Percentiles rank a stretch among this genome's conserved stretches.
Conservation (phyloP, 2,113 vertebrate species). For the Tretioscincus oriximinensis region DNA sequence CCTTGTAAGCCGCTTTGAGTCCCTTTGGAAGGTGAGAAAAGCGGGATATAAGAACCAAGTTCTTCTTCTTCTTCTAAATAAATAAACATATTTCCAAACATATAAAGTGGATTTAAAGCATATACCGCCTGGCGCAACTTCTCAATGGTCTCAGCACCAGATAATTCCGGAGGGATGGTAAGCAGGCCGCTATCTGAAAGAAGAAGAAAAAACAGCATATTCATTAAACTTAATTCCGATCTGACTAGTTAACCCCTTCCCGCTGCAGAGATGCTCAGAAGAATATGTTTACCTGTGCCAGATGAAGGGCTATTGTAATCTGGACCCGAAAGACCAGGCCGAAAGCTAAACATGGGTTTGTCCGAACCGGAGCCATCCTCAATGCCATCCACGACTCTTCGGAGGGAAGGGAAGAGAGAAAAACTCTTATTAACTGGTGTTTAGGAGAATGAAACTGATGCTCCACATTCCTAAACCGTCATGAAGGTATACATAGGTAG, state of each 20-base stretch:
- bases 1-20: no score
- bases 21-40: no score
- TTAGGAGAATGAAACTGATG: not conserved
- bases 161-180: constrained; percentile 56
- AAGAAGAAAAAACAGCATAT: not conserved
- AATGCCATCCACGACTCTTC: constrained; percentile 71
- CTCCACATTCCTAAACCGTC: not conserved
- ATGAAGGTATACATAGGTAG: not conserved
- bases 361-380: constrained; percentile 62
- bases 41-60: no score
- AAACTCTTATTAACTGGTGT: not conserved
- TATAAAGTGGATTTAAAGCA: not conserved
- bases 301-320: constrained; percentile 65
- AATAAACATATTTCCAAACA: no score
- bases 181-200: constrained; percentile 59
- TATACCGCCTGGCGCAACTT: constrained; percentile 67
- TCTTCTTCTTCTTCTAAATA: no score
- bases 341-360: constrained; percentile 67
- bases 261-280: not conserved
- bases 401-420: not conserved
- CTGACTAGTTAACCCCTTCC: no score
- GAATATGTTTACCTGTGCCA: constrained; percentile 59
- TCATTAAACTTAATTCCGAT: not conserved
- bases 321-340: constrained; percentile 44
- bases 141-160: constrained; percentile 58